These are phyloP conservation scores for Hyppa rectilinea DNA, from an alignment of 2,888 invertebrate genomes.

Conservation along the genomic window DNA sequence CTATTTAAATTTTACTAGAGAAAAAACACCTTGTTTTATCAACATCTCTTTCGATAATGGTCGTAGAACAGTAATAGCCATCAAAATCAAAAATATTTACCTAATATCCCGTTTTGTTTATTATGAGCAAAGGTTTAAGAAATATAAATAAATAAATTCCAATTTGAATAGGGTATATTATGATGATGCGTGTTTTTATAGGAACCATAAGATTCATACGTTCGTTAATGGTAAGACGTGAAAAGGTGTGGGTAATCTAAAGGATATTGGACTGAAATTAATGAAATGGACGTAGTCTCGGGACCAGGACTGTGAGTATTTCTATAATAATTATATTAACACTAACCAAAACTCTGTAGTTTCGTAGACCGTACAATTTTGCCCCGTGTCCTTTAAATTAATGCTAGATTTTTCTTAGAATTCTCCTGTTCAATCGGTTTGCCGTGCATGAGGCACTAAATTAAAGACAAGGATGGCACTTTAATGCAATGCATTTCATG, in stretches of 20 bases:
- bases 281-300: background rate
- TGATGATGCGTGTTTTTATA: background rate
- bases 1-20: background rate
- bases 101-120: background rate
- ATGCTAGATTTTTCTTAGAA: background rate
- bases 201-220: background rate
- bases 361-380: background rate
- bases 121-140: background rate
- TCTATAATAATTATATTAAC: no score
- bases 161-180: background rate
- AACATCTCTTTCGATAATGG: background rate
- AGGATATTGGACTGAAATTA: background rate
- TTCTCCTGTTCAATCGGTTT: background rate
- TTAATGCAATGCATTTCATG: background rate
- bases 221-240: conserved; percentile 8
- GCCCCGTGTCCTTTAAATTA: background rate
- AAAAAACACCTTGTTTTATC: background rate
- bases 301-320: conserved; percentile 37
- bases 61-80: background rate
- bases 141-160: conserved; percentile 36
- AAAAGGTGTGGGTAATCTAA: background rate
- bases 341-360: background rate
- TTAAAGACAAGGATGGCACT: no score
- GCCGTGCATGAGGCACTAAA: background rate
- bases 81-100: background rate